Conservation (phyloP, 2,888 invertebrate genomes). For the Pilophorus perplexus region DNA sequence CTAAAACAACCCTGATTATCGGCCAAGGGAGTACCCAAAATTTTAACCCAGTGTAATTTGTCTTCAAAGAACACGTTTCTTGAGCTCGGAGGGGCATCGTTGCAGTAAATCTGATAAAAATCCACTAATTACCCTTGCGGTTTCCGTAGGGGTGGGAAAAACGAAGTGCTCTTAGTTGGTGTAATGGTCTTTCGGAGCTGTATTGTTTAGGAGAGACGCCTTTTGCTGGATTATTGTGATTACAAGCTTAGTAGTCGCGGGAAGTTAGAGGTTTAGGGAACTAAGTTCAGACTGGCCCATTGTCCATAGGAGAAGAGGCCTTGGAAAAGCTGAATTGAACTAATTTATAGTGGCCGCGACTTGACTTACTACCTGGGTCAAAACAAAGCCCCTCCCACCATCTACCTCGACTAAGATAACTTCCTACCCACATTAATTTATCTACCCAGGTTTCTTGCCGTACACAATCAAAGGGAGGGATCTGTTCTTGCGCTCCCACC, state of each 20-base stretch:
- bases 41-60: too few relatives aligned
- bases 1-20: too few relatives aligned
- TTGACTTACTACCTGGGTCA: conserved; percentile 33
- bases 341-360: conserved; percentile 36
- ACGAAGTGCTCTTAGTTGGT: conserved; percentile 3
- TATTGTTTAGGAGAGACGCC: conserved; percentile 8
- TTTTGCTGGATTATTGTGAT: conserved; percentile 25
- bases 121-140: too few relatives aligned
- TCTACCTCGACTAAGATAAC: conserved; percentile 28
- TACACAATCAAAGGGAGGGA: conserved; percentile 28
- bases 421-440: conserved; percentile 37
- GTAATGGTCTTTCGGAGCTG: conserved; percentile 4
- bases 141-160: too few relatives aligned
- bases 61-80: too few relatives aligned
- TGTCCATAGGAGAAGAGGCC: conserved; percentile 15
- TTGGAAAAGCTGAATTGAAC: conserved; percentile 36
- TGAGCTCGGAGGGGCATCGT: too few relatives aligned
- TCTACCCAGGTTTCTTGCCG: conserved; percentile 27
- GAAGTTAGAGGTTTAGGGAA: conserved; percentile 18
- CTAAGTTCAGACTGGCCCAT: not conserved
- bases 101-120: too few relatives aligned
- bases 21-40: too few relatives aligned
- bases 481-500: conserved; percentile 28
- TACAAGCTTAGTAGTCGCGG: conserved; percentile 18
- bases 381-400: conserved; percentile 24